These are phyloP conservation scores for western clawed frog (Xenopus tropicalis) DNA, from an alignment of 2,113 vertebrate genomes.

Conservation along the genomic window DNA sequence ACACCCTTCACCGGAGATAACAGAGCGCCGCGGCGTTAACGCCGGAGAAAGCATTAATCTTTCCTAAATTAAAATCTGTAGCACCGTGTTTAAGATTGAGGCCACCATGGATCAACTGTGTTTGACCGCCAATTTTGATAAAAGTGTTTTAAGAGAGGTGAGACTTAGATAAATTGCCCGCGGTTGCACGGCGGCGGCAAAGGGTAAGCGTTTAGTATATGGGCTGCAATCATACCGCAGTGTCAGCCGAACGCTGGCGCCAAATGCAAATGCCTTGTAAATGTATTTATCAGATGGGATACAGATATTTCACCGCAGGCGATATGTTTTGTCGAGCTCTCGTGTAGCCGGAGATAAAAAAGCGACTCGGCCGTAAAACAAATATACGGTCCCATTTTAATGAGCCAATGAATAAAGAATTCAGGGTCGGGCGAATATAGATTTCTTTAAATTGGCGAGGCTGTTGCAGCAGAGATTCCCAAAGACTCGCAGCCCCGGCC, in stretches of 20 bases:
- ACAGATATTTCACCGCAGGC: constrained; percentile 60
- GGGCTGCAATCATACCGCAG: constrained; percentile 54
- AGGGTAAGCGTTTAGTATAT: constrained; percentile 59
- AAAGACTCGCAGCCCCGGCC: neutral
- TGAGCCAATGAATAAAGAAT: neutral
- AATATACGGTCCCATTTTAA: constrained; percentile 35
- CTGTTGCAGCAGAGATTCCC: neutral
- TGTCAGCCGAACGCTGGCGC: constrained; percentile 57
- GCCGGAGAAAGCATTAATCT: constrained; percentile 90
- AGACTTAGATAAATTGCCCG: constrained; percentile 94
- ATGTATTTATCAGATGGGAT: constrained; percentile 61
- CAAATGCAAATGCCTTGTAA: constrained; percentile 52
- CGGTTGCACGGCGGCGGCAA: constrained; percentile 59
- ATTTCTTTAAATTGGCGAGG: neutral
- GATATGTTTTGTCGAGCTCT: constrained; percentile 58
- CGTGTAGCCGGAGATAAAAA: constrained; percentile 58
- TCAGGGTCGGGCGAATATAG: constrained; percentile 3
- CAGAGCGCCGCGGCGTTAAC: constrained; percentile 77
- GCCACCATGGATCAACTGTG: constrained; percentile 79
- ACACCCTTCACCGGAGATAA: constrained; percentile 85
- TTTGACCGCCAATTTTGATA: constrained; percentile 95
- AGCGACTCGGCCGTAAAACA: constrained; percentile 55
- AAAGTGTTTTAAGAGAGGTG: constrained; percentile 92
- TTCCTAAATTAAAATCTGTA: constrained; percentile 98
- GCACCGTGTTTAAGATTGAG: constrained; percentile 86